Base-by-base conservation (phyloP, 2,797 vertebrate species). In the Eutrigla gurnardus region DNA sequence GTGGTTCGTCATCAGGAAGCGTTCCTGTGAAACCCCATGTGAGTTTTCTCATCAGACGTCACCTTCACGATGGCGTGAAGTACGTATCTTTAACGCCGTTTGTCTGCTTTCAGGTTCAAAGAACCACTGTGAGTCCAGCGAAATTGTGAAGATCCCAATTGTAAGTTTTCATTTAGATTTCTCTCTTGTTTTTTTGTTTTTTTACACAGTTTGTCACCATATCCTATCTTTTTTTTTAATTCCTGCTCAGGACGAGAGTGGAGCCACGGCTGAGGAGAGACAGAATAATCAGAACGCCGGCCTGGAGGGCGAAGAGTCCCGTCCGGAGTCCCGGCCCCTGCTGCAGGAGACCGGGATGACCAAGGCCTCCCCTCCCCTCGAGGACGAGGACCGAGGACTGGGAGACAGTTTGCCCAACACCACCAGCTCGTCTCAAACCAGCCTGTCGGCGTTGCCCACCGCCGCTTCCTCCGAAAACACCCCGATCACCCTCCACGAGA, bases 351-450 rank as follows among this genome's bases (percentile, higher is more conserved):
- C 95, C 0, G 89, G 80, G 7, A 81, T 88, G 68, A 91, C 82
- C 77, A 95, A 95, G 88, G 87, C 93, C 35, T 90, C 92, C 1
- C 74, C 93, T 10, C 88, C 91, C 3, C 76, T 91, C 1, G 95
- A 96, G 46, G 95, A 96, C 2, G 95, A 96, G 77, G 95, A 96
- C 88, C 72, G 93, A 10, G 95, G 95, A 6, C 89, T 96, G 0
- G 95, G 95, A 4, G 95, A 95, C 90, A 96, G 95, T 67, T 83
- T 96, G 53, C 94, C 95, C 57, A 96, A 96, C 92, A 96, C 95
- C 39, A 95, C 95, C 6, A 95, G 91, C 59, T 96, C 95, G 0
- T 96, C 95, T 47, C 95, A 96, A 25, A 95, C 95, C 10, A 96
- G 95, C 80, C 89, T 96, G 42, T 93, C 94, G 0, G 93, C 90